These are phyloP conservation scores for Uropsilus gracilis DNA, from an alignment of 2,113 vertebrate genomes.

Conservation along the genomic window DNA sequence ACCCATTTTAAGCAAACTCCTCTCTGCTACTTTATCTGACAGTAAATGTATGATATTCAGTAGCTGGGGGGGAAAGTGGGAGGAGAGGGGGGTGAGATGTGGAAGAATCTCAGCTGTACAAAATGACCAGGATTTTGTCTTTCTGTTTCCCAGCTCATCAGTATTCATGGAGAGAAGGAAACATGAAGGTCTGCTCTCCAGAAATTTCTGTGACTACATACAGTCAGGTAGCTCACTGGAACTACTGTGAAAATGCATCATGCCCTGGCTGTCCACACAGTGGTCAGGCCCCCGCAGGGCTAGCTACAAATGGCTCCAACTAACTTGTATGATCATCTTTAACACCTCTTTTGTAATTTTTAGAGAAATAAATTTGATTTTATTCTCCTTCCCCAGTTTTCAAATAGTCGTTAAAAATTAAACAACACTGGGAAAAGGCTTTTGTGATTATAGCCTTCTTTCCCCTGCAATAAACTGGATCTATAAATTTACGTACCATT, in stretches of 20 bases:
- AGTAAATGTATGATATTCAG: conserved; percentile 80
- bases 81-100: conserved; percentile 66
- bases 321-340: conserved; percentile 85
- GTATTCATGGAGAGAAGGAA: conserved; percentile 81
- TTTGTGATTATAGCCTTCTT: conserved; percentile 88
- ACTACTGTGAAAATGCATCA: conserved; percentile 74
- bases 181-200: conserved; percentile 80
- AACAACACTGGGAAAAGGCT: conserved; percentile 86
- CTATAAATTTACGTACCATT: conserved; percentile 91
- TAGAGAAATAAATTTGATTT: conserved; percentile 85
- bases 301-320: conserved; percentile 69
- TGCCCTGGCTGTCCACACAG: conserved; percentile 60
- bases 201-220: conserved; percentile 81
- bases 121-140: conserved; percentile 77
- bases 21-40: conserved; percentile 74
- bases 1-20: conserved; percentile 68
- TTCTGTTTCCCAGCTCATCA: conserved; percentile 74
- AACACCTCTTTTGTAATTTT: conserved; percentile 71
- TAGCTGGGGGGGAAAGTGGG: not conserved
- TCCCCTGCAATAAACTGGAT: conserved; percentile 87
- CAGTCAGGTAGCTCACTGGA: conserved; percentile 69
- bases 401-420: conserved; percentile 90
- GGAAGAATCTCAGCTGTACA: conserved; percentile 74
- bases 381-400: conserved; percentile 82
- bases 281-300: not conserved